A percentile compares a stretch with the other conserved stretches of the same genome.
phyloP scores from a whole-genome alignment of 2,888 invertebrate genomes.

The Tuta absoluta region DNA sequence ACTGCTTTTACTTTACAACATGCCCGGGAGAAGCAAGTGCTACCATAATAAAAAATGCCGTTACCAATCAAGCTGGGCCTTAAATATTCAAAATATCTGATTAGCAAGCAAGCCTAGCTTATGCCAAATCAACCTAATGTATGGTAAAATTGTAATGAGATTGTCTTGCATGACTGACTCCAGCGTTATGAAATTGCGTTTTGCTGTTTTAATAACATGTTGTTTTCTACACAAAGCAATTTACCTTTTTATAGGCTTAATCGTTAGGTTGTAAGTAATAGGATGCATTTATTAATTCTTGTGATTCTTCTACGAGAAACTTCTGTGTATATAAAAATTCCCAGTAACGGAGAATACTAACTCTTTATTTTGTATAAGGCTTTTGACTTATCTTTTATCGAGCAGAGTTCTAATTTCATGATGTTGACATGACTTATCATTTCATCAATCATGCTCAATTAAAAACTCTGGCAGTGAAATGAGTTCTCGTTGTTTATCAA shows the following conservation, averaged over 20 bases:
- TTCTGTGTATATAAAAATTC: neutral
- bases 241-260: neutral
- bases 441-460: neutral
- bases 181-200: slow-evolving; percentile 13
- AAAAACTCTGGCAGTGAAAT: neutral
- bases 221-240: neutral
- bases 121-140: neutral
- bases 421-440: no score
- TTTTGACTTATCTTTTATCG: no score
- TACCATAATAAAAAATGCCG: no score
- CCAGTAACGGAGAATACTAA: neutral
- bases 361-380: neutral
- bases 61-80: no score
- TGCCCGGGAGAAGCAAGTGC: no score
- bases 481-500: slow-evolving; percentile 8
- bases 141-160: slow-evolving; percentile 11
- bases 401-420: no score
- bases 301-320: neutral
- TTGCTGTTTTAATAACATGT: slow-evolving; percentile 1
- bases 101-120: neutral
- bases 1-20: no score
- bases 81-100: no score
- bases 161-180: slow-evolving; percentile 10
- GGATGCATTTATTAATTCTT: neutral
- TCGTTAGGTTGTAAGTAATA: neutral